Evolutionary conservation across 1,140 invertebrate genomes (phyloP), one percentile per base, ranked within the genome.

Genomic region (Drosophila insularis): DNA sequence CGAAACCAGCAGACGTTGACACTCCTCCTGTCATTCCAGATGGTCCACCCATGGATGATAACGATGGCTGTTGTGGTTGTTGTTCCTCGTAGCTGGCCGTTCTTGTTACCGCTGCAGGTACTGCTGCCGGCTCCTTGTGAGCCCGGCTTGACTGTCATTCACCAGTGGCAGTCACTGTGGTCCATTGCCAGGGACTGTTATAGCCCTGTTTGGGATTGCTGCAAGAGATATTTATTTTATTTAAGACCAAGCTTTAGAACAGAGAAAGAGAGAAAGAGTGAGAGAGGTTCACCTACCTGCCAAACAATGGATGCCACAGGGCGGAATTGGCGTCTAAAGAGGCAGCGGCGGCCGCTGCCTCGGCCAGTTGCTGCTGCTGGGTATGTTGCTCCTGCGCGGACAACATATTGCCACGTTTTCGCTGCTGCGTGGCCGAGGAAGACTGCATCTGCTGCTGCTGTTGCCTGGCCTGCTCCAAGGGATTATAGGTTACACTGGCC

Each of bases 301-400:
- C 94, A 81, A 95, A 95, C 0, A 95, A 92, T 4, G 95, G 95
- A 93, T 95, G 95, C 95, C 95, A 95, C 17, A 95, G 91, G 40
- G 94, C 93, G 37, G 93, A 93, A 68, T 95, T 93, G 32, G 92
- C 87, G 54, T 94, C 93, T 60, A 92, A 91, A 76, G 32, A 50
- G 13, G 68, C 77, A 8, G 72, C 66, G 23, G 74, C 74, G 19
- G 81, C 81, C 2, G 75, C 82, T 7, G 72, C 74, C 7, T 76
- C 75, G 3, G 73, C 78, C 55, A 68, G 46, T 31, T 70, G 70
- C 4, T 72, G 68, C 21, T 73, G 58, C 46, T 73, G 63, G 1
- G 35, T 37, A 11, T 71, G 62, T 54, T 78, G 69, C 23, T 79
- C 80, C 31, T 75, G 81, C 11, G 74, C 62, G 21, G 64, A 61